A percentile compares a stretch with the other conserved stretches of the same genome.
Conservation (phyloP, 1,140 invertebrate species). For the Neelides sp. region DNA sequence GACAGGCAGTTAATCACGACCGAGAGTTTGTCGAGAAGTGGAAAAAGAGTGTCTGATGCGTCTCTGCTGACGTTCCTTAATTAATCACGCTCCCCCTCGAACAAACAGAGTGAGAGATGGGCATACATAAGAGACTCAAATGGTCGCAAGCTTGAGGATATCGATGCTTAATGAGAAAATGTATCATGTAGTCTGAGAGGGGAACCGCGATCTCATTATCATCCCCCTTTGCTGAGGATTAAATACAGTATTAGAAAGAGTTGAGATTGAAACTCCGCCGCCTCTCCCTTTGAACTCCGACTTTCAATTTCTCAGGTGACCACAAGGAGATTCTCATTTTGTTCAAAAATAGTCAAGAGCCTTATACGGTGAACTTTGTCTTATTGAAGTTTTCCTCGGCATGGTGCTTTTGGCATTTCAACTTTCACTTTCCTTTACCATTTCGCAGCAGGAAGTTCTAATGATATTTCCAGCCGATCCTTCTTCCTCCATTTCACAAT, state of each 20-base stretch:
- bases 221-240: background rate
- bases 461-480: no score
- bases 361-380: no score
- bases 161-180: no score
- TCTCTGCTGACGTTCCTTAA: constrained; percentile 14
- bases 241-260: background rate
- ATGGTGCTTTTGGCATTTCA: no score
- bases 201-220: background rate
- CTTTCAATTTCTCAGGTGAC: constrained; percentile 8
- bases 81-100: constrained; percentile 11
- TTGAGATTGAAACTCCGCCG: background rate
- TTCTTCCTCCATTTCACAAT: no score
- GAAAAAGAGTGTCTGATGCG: constrained; percentile 7
- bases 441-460: no score
- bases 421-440: no score
- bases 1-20: constrained; percentile 19
- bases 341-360: no score
- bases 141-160: no score
- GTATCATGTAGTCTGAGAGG: no score
- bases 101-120: constrained; percentile 2
- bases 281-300: background rate
- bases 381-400: no score
- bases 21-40: background rate
- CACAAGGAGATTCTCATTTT: constrained; percentile 14
- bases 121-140: no score